Evolutionary conservation across 2,888 invertebrate species (phyloP), one percentile per base, ranked within the genome.

Genomic region (Drosophila rubida): DNA sequence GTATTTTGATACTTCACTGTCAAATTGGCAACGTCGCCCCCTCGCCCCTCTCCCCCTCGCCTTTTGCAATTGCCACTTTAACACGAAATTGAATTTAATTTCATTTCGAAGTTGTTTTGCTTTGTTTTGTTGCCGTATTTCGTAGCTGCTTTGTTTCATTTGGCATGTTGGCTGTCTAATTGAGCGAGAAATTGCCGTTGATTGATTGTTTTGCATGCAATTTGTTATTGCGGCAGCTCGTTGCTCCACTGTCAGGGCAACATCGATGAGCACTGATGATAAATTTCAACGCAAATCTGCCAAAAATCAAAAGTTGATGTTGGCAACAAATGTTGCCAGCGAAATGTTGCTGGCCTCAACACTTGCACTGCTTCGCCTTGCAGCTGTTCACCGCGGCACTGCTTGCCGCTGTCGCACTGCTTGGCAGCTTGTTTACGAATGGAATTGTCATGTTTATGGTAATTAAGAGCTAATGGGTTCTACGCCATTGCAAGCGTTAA

Each of bases 141-240:
- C 63, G 59, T 32, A 11, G 32, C 48, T 72, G 32, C 64, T 76
- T 70, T 69, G 62, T 64, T 63, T 75, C 70, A 66, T 78, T 78
- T 82, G 75, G 70, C 73, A 73, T 78, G 83, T 78, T 89, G 80
- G 90, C 84, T 88, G 90, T 88, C 90, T 90, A 90, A 90, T 90
- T 90, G 90, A 90, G 90, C 90, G 90, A 86, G 86, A 91, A 90
- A 90, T 90, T 89, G 89, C 84, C 80, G 90, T 80, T 90, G 90
- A 90, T 90, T 90, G 90, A 90, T 90, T 90, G 90, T 76, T 89
- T 89, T 83, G 78, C 90, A 80, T 80, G 79, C 78, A 74, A 88
- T 84, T 83, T 78, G 69, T 69, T 80, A 61, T 69, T 53, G 61
- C 37, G n/a, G n/a, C n/a, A n/a, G n/a, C n/a, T n/a, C n/a, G n/a